phyloP scores from a whole-genome alignment of 2,888 invertebrate species.

The Andrena camellia region DNA sequence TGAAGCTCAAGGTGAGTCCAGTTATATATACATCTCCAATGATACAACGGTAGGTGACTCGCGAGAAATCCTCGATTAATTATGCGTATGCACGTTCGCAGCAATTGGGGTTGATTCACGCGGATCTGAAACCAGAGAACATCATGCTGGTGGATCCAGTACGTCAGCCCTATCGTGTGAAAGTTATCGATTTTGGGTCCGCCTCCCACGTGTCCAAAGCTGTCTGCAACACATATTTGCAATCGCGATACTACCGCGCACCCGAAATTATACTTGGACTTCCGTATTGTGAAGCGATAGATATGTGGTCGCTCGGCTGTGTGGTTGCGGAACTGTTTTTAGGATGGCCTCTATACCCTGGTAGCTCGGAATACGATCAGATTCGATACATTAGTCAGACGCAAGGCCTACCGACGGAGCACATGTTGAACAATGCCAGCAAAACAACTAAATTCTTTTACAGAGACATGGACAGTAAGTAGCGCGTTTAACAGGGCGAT shows the following conservation, averaged over 20 bases:
- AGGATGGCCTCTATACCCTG: slow-evolving; percentile 99
- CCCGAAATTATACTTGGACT: slow-evolving; percentile 98
- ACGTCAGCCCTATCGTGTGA: slow-evolving; percentile 98
- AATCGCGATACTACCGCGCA: slow-evolving; percentile 99
- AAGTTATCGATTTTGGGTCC: slow-evolving; percentile 99
- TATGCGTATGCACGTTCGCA: slow-evolving; percentile 84
- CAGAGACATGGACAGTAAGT: slow-evolving; percentile 95
- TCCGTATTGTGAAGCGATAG: slow-evolving; percentile 99
- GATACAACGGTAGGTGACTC: too few relatives aligned
- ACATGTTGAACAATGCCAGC: slow-evolving; percentile 98
- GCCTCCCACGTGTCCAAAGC: slow-evolving; percentile 99
- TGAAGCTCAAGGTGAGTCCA: slow-evolving; percentile 92
- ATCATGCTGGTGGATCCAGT: slow-evolving; percentile 99
- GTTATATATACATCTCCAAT: not conserved
- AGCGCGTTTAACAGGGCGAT: slow-evolving; percentile 77
- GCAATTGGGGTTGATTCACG: slow-evolving; percentile 99
- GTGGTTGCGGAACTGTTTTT: slow-evolving; percentile 99
- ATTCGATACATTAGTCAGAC: slow-evolving; percentile 98
- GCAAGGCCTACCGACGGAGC: slow-evolving; percentile 98
- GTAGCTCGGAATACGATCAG: slow-evolving; percentile 99
- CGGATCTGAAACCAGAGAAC: slow-evolving; percentile 99
- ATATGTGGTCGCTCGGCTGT: slow-evolving; percentile 99
- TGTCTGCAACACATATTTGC: slow-evolving; percentile 99
- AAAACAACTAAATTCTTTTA: slow-evolving; percentile 99
- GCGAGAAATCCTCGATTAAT: not conserved